Conservation (phyloP, 2,113 vertebrate species). For the Corapipo altera region DNA sequence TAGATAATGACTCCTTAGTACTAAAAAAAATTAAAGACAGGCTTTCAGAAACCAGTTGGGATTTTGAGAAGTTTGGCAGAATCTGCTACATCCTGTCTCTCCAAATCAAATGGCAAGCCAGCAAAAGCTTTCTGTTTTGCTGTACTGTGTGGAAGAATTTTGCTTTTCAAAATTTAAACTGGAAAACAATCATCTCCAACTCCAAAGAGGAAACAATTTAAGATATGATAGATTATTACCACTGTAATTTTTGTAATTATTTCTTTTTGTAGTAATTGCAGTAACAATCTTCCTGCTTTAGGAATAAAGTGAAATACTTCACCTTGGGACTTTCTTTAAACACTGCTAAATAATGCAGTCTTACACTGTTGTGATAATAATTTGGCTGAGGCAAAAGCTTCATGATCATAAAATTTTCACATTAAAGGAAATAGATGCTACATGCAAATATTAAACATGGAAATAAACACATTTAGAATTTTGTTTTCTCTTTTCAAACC, state of each 20-base stretch:
- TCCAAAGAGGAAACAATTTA: background rate
- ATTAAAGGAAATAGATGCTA: background rate
- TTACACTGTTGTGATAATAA: background rate
- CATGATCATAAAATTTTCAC: background rate
- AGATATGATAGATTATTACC: background rate
- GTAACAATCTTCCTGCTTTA: background rate
- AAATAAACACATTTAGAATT: background rate
- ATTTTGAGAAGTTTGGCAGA: background rate
- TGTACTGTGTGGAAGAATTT: background rate
- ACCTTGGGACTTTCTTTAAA: background rate
- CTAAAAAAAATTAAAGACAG: background rate
- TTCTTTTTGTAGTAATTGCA: background rate
- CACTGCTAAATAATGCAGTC: background rate
- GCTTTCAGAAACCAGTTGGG: background rate
- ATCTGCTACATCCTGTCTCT: background rate
- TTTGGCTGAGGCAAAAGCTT: background rate
- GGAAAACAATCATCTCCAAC: background rate
- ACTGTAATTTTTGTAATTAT: background rate
- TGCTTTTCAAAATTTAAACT: background rate
- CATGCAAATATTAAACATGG: background rate
- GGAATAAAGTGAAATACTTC: background rate
- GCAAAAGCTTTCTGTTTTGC: background rate
- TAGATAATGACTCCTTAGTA: background rate
- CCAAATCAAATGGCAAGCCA: background rate
- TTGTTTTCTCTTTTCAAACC: background rate